Percentiles rank a stretch among this genome's conserved stretches.
Evolutionary conservation across 2,113 vertebrate genomes (phyloP).

Genomic region (Lycaon pictus): DNA sequence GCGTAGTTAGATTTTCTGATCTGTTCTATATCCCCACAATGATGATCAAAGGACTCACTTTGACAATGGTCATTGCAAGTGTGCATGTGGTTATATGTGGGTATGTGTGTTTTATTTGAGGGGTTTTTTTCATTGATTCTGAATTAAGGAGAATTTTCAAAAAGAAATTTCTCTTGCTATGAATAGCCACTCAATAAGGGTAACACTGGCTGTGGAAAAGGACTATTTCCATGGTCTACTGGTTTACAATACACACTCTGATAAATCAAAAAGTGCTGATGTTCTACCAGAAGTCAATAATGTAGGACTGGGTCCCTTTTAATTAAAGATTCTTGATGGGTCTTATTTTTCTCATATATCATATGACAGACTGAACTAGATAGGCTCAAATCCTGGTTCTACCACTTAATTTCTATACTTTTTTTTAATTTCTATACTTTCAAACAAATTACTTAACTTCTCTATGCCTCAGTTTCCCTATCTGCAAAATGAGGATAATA

Average conservation of each 20-base stretch:
- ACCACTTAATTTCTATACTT: background rate
- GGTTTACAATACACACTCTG: background rate
- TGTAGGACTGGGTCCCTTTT: background rate
- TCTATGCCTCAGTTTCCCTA: background rate
- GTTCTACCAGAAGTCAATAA: background rate
- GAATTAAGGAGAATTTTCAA: constrained; percentile 42
- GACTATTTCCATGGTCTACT: background rate
- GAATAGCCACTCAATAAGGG: background rate
- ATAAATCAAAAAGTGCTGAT: background rate
- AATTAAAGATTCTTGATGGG: background rate
- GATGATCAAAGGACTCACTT: background rate
- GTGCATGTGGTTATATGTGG: background rate
- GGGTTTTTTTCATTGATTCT: background rate
- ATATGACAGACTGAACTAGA: background rate
- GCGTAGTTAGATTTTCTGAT: background rate
- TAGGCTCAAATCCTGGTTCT: background rate
- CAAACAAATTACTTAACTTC: background rate
- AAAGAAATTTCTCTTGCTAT: background rate
- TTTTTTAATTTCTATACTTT: background rate
- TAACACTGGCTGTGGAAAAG: background rate
- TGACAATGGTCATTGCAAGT: background rate
- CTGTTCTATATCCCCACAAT: background rate
- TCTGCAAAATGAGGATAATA: background rate
- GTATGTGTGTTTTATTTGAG: background rate
- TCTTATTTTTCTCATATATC: background rate